Evolutionary conservation across 2,888 invertebrate genomes (phyloP), one percentile per base, ranked within the genome.

Genomic region (Pseudanteris insignis): DNA sequence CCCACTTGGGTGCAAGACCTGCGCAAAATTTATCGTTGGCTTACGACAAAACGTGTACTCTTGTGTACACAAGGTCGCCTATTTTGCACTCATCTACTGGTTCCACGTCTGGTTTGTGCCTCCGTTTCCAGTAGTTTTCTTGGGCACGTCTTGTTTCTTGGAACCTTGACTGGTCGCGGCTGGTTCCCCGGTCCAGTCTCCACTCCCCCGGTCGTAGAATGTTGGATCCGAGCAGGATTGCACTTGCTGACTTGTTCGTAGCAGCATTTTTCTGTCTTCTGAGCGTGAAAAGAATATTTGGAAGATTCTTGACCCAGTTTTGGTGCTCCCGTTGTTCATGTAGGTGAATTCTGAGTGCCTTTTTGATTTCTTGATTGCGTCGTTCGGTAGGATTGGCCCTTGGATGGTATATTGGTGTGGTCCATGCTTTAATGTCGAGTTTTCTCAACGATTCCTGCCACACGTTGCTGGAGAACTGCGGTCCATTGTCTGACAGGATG

Each of bases 321-420:
- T 21, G 3, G 7, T 21, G 21, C 4, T 3, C 4, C 21, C 7
- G 3, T n/a, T n/a, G n/a, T 5, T 21, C 21, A 7, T 21, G 21
- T 21, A 21, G 21, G 7, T 7, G 21, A 21, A 63, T 3, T 2
- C 62, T 38, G 2, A 62, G 15, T 2, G 47, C 57, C 10, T 57
- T 63, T 21, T 63, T 65, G 0, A 62, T 44, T 10, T 62, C 61
- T 15, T 62, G 57, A 28, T 58, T 62, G 1, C 54, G 33, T 2
- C 62, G 37, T 9, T 63, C 63, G 0, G 59, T 53, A 0, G 61
- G 60, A 9, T 63, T 63, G 29, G 28, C 8, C 2, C 1, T 12
- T 1, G 15, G 13, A 7, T 40, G 40, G 10, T 40, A 40, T 4
- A 29, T 14, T 1, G 37, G 37, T 2, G 26, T 37, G 1, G 37